Percentiles rank a stretch among this genome's conserved stretches.
These are phyloP conservation scores for Lochmaea crataegi DNA, from an alignment of 2,888 invertebrate species.

Conservation along the genomic window DNA sequence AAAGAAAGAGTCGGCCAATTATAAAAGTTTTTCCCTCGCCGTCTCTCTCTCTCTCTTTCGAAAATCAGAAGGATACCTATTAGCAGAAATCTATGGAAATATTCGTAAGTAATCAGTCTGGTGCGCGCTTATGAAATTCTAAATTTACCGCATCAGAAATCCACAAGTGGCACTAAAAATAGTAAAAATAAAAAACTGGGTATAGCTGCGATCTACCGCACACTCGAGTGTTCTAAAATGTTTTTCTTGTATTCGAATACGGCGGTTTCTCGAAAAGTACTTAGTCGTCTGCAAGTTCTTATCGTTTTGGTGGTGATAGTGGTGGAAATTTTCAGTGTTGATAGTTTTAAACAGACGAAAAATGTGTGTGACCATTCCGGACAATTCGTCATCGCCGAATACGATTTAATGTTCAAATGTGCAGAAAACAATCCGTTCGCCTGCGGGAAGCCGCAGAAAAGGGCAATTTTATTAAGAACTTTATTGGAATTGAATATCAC, in stretches of 20 bases:
- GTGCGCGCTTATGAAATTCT: conserved; percentile 28
- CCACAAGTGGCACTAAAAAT: conserved; percentile 37
- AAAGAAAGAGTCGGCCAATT: no score
- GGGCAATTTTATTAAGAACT: conserved; percentile 27
- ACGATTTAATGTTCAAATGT: conserved; percentile 25
- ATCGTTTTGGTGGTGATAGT: conserved; percentile 29
- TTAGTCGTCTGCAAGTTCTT: conserved; percentile 25
- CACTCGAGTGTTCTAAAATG: conserved; percentile 30
- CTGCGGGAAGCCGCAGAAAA: conserved; percentile 27
- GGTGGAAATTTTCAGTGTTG: conserved; percentile 25
- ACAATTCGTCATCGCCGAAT: conserved; percentile 24
- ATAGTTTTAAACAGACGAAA: conserved; percentile 26
- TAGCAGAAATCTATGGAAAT: conserved; percentile 23
- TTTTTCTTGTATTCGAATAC: conserved; percentile 20
- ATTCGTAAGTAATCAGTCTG: conserved; percentile 23
- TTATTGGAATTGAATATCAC: conserved; percentile 30
- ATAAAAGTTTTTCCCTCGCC: conserved; percentile 11
- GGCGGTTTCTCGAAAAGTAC: conserved; percentile 14
- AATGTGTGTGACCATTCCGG: conserved; percentile 19
- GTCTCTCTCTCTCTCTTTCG: conserved; percentile 23
- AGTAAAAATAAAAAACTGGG: conserved; percentile 35
- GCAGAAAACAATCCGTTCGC: conserved; percentile 9
- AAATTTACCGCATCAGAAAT: conserved; percentile 33
- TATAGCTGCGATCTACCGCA: conserved; percentile 14
- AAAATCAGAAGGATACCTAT: conserved; percentile 23